phyloP scores from a whole-genome alignment of 2,888 invertebrate genomes.

The Pardosa pseudoannulata region DNA sequence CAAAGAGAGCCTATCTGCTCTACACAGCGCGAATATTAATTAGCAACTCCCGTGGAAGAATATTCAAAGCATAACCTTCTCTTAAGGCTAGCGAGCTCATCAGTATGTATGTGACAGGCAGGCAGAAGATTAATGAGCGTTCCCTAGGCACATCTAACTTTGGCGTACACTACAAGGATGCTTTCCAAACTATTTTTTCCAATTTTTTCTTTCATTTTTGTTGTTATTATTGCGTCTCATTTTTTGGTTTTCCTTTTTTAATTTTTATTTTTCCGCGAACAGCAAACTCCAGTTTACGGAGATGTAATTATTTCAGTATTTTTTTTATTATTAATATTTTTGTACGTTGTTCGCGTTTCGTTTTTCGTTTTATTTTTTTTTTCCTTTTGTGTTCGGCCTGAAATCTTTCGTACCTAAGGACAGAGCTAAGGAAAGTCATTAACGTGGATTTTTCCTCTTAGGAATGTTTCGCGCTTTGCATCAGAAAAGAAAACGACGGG shows the following conservation, averaged over 20 bases:
- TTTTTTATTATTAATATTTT: slow-evolving; percentile 38
- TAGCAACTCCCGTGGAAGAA: slow-evolving; percentile 57
- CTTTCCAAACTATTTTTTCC: slow-evolving; percentile 56
- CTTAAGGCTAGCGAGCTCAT: slow-evolving; percentile 58
- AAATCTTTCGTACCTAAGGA: slow-evolving; percentile 63
- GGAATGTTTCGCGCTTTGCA: slow-evolving; percentile 58
- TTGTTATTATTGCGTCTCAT: slow-evolving; percentile 49
- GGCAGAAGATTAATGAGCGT: slow-evolving; percentile 60
- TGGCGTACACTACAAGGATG: slow-evolving; percentile 66
- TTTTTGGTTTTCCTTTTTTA: slow-evolving; percentile 22
- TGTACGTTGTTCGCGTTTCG: slow-evolving; percentile 21
- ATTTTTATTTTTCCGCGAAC: slow-evolving; percentile 7
- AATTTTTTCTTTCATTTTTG: slow-evolving; percentile 54
- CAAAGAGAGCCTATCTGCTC: slow-evolving; percentile 63
- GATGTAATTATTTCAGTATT: slow-evolving; percentile 69
- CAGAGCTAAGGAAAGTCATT: slow-evolving; percentile 59
- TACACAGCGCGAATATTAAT: slow-evolving; percentile 71
- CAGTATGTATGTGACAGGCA: slow-evolving; percentile 68
- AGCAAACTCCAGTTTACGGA: slow-evolving; percentile 59
- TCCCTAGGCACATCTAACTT: slow-evolving; percentile 65
- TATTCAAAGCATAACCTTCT: slow-evolving; percentile 68
- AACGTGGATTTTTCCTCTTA: slow-evolving; percentile 55
- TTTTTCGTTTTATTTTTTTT: slow-evolving; percentile 47
- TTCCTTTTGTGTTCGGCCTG: slow-evolving; percentile 25
- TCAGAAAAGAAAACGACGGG: slow-evolving; percentile 39